Evolutionary conservation across 2,797 vertebrate species (phyloP).

Genomic region (Alosa sapidissima): DNA sequence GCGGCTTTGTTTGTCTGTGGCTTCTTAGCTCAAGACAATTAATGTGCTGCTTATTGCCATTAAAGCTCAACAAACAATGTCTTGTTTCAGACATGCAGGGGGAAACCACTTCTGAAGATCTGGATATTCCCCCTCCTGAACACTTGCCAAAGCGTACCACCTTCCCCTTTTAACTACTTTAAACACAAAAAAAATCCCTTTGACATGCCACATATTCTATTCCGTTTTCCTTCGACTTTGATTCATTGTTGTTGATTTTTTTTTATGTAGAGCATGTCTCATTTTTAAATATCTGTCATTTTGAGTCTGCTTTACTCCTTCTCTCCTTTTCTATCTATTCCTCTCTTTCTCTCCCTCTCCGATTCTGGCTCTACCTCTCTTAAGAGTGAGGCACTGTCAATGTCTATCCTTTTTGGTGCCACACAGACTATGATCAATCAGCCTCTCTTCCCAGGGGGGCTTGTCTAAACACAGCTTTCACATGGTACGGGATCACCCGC

Average conservation of each 20-base stretch:
- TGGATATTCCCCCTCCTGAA: background rate
- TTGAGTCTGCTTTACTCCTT: background rate
- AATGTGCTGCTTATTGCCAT: background rate
- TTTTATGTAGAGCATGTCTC: background rate
- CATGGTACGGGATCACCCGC: slow-evolving; percentile 29
- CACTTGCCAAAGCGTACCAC: background rate
- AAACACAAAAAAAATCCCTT: background rate
- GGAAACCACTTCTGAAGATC: background rate
- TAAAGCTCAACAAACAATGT: slow-evolving; percentile 1
- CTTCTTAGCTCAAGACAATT: slow-evolving; percentile 3
- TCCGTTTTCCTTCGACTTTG: background rate
- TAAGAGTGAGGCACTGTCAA: slow-evolving; percentile 10
- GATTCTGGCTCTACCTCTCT: background rate
- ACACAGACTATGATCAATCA: slow-evolving; percentile 30
- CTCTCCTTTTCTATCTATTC: background rate
- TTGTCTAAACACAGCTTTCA: slow-evolving; percentile 42
- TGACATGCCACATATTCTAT: background rate
- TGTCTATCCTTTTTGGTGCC: slow-evolving; percentile 15
- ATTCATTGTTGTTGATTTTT: background rate
- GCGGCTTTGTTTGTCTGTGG: background rate
- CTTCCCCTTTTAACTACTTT: slow-evolving; percentile 9
- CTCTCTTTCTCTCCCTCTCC: background rate
- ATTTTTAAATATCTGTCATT: background rate
- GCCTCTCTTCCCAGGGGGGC: slow-evolving; percentile 25
- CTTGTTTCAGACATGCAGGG: background rate